phyloP scores from a whole-genome alignment of 2,797 vertebrate species.

The Balearica regulorum region DNA sequence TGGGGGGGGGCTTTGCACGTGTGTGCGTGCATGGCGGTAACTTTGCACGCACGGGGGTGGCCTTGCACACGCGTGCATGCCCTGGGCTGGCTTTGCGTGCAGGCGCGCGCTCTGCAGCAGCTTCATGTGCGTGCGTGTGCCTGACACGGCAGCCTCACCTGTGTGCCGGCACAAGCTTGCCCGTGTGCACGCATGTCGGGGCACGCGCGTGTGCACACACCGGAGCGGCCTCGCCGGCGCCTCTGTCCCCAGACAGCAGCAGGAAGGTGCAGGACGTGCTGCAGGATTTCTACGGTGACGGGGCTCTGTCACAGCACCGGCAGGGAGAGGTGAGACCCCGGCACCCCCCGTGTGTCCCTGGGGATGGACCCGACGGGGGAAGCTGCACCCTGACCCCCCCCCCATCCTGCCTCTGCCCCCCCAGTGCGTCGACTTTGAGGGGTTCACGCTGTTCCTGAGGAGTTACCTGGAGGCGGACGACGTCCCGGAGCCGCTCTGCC shows the following conservation, averaged over 20 bases:
- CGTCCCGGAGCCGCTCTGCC: slow-evolving; percentile 82
- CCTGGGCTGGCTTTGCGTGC: background rate
- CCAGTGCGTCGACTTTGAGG: slow-evolving; percentile 87
- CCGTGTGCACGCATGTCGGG: background rate
- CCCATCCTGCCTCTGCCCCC: background rate
- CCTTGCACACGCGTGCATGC: background rate
- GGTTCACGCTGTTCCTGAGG: slow-evolving; percentile 87
- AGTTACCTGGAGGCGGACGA: slow-evolving; percentile 87
- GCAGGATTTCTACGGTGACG: slow-evolving; percentile 84
- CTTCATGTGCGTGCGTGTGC: background rate
- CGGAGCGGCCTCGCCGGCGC: background rate
- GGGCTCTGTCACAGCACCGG: slow-evolving; percentile 78
- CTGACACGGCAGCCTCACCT: background rate
- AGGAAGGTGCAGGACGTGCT: slow-evolving; percentile 91
- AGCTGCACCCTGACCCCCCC: background rate
- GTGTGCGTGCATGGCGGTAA: background rate
- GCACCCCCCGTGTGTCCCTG: background rate
- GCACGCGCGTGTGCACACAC: background rate
- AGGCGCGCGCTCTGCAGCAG: background rate
- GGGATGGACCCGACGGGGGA: background rate
- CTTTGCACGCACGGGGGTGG: background rate
- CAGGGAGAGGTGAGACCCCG: slow-evolving; percentile 84
- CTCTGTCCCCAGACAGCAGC: slow-evolving; percentile 80
- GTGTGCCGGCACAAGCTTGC: too few species aligned
- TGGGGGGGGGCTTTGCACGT: background rate